phyloP scores from a whole-genome alignment of 2,797 vertebrate genomes.

The Choloepus didactylus region DNA sequence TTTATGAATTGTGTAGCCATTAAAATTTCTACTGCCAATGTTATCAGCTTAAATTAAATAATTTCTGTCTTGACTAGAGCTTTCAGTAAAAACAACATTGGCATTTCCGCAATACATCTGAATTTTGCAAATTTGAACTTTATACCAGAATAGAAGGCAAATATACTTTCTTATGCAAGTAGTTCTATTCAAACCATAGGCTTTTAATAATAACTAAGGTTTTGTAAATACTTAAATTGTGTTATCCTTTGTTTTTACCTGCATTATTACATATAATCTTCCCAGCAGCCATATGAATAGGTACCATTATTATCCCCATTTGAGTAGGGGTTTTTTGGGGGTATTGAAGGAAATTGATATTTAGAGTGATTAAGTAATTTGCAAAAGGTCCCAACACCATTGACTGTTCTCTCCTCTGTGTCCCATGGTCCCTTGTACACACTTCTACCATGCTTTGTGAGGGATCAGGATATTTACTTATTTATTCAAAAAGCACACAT shows the following conservation, averaged over 20 bases:
- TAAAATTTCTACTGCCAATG: slow-evolving; percentile 64
- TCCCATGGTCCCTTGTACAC: not conserved
- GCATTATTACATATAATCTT: not conserved
- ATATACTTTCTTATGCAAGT: not conserved
- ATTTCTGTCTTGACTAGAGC: slow-evolving; percentile 54
- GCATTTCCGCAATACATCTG: slow-evolving; percentile 42
- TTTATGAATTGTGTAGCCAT: slow-evolving; percentile 59
- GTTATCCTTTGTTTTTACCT: not conserved
- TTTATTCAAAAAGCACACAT: not conserved
- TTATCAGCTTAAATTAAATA: slow-evolving; percentile 64
- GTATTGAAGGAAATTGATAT: not conserved
- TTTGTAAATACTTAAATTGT: slow-evolving; percentile 15
- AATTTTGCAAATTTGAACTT: slow-evolving; percentile 31
- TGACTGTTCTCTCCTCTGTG: not conserved
- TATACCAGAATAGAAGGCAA: slow-evolving; percentile 23
- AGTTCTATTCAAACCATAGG: not conserved
- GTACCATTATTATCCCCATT: not conserved
- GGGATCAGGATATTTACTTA: not conserved
- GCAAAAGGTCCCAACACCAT: not conserved
- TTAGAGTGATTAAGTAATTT: not conserved
- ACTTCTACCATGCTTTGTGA: not conserved
- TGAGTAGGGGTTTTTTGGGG: not conserved
- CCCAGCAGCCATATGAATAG: not conserved
- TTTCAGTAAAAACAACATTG: slow-evolving; percentile 52
- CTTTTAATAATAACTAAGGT: slow-evolving; percentile 30